Evolutionary conservation across 2,797 vertebrate species (phyloP), one percentile per base, ranked within the genome.

Genomic region (Sparidentex hasta): DNA sequence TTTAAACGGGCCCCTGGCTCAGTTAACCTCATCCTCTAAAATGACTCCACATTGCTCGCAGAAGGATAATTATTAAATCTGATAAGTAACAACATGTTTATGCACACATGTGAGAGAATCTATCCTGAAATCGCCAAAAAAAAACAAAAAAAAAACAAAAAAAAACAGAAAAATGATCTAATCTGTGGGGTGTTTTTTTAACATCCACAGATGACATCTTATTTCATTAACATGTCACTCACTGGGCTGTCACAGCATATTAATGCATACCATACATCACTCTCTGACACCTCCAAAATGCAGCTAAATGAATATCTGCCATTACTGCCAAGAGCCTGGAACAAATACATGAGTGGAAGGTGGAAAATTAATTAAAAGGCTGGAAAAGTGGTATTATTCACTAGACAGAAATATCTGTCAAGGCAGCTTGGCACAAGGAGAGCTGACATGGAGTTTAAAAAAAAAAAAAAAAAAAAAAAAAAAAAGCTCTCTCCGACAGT

Each of bases 321-420:
- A 74, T 87, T 68, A 52, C 78, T 84, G 89, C 88, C 87, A 85
- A 78, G 82, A 92, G 91, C 84, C 78, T 83, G 52, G 85, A 95
- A 92, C 81, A 95, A 88, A 94, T 80, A 78, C 79, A 80, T 83
- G 88, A 70, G 90, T 80, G 87, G 87, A 91, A 86, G 59, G 91
- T 90, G 89, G 92, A 80, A 92, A 92, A 95, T 96, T 85, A 92
- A 93, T 88, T 91, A 88, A 89, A 76, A 25, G 87, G 80, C 82
- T 93, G 76, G 80, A 93, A 93, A 92, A 88, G 84, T 92, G 91
- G 94, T 69, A 84, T 95, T 92, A 94, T 93, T 96, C 94, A 96
- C 83, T 63, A 85, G 75, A 90, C 88, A 89, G 85, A 95, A 95
- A 92, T 94, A 95, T 93, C 90, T 94, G 93, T 93, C 93, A 95